Evolutionary conservation across 2,113 vertebrate genomes (phyloP).

Genomic region (Cebidichthys violaceus): DNA sequence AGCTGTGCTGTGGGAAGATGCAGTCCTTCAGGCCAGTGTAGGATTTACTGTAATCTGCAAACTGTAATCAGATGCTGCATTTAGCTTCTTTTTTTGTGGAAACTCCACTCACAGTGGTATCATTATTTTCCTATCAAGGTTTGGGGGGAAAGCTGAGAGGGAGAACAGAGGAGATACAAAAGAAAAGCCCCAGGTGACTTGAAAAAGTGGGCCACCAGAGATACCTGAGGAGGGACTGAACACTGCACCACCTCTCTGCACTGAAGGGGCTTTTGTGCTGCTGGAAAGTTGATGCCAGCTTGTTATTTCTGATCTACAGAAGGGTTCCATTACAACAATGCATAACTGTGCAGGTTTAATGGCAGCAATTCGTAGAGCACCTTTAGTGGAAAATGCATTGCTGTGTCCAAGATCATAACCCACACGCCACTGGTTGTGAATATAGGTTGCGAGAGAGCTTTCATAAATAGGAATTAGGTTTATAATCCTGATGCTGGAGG

Average conservation of each 20-base stretch:
- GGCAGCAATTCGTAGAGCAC: conserved; percentile 11
- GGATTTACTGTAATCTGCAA: conserved; percentile 15
- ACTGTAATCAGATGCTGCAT: conserved; percentile 54
- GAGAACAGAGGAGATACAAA: conserved; percentile 13
- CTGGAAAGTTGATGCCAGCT: conserved; percentile 26
- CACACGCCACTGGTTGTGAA: conserved; percentile 45
- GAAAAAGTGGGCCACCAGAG: conserved; percentile 51
- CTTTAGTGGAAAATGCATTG: conserved; percentile 17
- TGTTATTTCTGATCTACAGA: conserved; percentile 31
- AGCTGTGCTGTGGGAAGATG: conserved; percentile 8
- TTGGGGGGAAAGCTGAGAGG: conserved; percentile 56
- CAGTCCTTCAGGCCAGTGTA: conserved; percentile 8
- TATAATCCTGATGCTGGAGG: conserved; percentile 73
- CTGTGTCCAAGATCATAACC: conserved; percentile 27
- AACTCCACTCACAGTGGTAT: conserved; percentile 22
- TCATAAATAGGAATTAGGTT: conserved; percentile 69
- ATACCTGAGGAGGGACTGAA: conserved; percentile 54
- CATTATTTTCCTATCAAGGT: conserved; percentile 37
- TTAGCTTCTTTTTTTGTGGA: conserved; percentile 5
- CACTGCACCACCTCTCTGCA: conserved; percentile 25
- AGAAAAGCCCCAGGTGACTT: conserved; percentile 23
- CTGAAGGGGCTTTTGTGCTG: conserved; percentile 21
- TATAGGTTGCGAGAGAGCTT: conserved; percentile 55
- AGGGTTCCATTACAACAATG: conserved; percentile 35
- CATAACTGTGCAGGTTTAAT: conserved; percentile 25